Evolutionary conservation across 2,113 vertebrate genomes (phyloP), one percentile per base, ranked within the genome.

Genomic region (Burhinus oedicnemus): DNA sequence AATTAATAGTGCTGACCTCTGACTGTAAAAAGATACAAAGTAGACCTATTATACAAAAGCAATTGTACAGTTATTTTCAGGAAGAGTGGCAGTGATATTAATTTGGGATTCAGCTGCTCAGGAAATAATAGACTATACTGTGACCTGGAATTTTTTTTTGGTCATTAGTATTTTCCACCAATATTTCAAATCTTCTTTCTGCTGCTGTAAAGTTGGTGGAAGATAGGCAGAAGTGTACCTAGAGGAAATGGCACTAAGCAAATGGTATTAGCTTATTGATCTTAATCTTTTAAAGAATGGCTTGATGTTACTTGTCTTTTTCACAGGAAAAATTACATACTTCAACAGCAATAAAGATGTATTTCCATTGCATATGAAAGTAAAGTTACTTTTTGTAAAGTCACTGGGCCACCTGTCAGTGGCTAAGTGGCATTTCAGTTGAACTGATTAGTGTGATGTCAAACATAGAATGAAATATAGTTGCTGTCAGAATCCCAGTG

Each of bases 1-100:
- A 83, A 95, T 95, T 96, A 87, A 79, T 64, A 81, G 21, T 54
- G 15, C 65, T 95, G 88, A 95, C 74, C 61, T 69, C 9, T 36
- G 58, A 85, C 52, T 70, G 10, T 57, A 87, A 83, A 66, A 78
- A 89, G 78, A 85, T 55, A 55, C 34, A 47, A 79, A 87, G 32
- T 40, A 94, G n/a, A 68, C 42, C 36, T 94, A 22, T 85, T 90
- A 68, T 30, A 71, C 40, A 78, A 81, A 62, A 57, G 70, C 64
- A 87, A 36, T 86, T 78, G 34, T 54, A 69, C 30, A 66, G 44
- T 90, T 65, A 70, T 92, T 91, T 94, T 92, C 77, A 77, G 30
- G 81, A 87, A 75, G 70, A 94, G 44, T 86, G 20, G 58, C 36
- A 81, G 19, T 74, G 38, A 44, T 91, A 92, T 12, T 95, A 45